Evolutionary conservation across 2,888 invertebrate genomes (phyloP).

Genomic region (Yponomeuta cagnagella): DNA sequence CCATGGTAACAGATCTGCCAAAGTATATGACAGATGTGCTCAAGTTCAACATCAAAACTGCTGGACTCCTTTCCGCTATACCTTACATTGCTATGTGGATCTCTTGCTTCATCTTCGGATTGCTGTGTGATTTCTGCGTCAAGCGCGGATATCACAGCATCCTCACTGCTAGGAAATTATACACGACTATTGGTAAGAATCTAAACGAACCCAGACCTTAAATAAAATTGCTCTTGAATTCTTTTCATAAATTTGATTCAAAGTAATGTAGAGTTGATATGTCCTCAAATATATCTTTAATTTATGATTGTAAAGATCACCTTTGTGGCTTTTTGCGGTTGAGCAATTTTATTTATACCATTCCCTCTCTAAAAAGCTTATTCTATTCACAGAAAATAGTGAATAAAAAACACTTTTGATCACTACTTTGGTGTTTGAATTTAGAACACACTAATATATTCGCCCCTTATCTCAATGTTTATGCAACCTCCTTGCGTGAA

Average conservation of each 20-base stretch:
- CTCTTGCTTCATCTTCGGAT: constrained; percentile 78
- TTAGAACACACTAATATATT: too few species aligned
- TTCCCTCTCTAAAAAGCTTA: too few species aligned
- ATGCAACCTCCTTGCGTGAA: too few species aligned
- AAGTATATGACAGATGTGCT: constrained; percentile 82
- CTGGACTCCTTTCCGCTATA: constrained; percentile 77
- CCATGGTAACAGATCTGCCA: constrained; percentile 82
- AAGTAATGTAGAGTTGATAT: too few species aligned
- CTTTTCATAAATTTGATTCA: background rate
- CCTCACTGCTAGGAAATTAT: constrained; percentile 77
- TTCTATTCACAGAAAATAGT: too few species aligned
- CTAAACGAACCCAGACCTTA: background rate
- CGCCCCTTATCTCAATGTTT: too few species aligned
- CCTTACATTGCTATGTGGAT: constrained; percentile 82
- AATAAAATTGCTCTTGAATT: background rate
- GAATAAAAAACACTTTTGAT: too few species aligned
- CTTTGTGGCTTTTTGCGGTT: too few species aligned
- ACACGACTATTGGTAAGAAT: constrained; percentile 80
- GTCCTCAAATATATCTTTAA: too few species aligned
- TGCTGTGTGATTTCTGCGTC: constrained; percentile 81
- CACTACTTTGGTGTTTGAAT: too few species aligned
- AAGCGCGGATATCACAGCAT: constrained; percentile 73
- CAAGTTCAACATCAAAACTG: constrained; percentile 78
- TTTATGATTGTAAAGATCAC: too few species aligned
- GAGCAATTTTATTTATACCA: too few species aligned